Evolutionary conservation across 2,113 vertebrate genomes (phyloP), one percentile per base, ranked within the genome.

Genomic region (Coreoperca whiteheadi): DNA sequence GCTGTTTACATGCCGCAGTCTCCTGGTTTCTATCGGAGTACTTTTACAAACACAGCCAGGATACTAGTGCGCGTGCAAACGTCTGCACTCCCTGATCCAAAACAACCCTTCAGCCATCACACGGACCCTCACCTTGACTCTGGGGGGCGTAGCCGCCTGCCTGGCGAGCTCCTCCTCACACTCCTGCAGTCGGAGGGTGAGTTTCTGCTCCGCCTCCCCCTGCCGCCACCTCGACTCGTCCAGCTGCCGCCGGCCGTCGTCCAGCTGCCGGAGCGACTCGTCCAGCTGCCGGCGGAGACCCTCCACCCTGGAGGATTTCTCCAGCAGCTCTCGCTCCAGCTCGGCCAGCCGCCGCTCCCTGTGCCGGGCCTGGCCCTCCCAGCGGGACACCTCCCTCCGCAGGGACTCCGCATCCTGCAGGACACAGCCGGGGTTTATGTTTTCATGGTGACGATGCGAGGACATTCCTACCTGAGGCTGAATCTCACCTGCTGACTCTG

Each of bases 261-360:
- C 96, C 65, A 97, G 95, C 56, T 95, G 93, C 0, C 94, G 94
- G 63, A 50, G 75, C 6, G 96, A 95, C 86, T 97, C 95, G 86
- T 97, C 95, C 92, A 98, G 95, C 92, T 97, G 97, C 81, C 91
- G 87, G 43, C 95, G 95, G 65, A 98, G 93, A 61, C 94, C 92
- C 0, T 90, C 95, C 85, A 95, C 84, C 71, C 91, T 81, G 85
- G 89, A 81, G 57, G 91, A 95, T 0, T 77, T 90, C 82, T 97
- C 96, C 41, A 94, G 93, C 4, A 96, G 93, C 84, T 97, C 96
- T 69, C 25, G 85, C 94, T 97, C 96, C 81, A 98, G 92, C 81
- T 95, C 95, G 0, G 94, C 92, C 84, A 98, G 90, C 25, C 88
- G 90, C 50, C 72, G 92, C 86, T 97, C 95, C 30, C 93, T 95